Base-by-base conservation (phyloP, 2,888 invertebrate species). In the Labia minor region DNA sequence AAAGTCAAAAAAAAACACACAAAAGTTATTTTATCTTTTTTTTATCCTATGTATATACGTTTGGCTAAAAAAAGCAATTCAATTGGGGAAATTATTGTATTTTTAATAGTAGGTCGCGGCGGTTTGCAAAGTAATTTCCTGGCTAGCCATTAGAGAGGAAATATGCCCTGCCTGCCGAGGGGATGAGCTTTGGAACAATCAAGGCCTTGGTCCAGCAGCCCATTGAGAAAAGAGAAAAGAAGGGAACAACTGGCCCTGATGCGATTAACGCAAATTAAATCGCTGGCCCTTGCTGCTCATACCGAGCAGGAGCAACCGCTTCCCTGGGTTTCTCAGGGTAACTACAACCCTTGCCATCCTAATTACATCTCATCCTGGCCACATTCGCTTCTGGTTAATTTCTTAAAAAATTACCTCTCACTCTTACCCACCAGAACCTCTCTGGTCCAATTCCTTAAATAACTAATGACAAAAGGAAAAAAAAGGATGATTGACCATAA, bases 181-280 rank as follows among this genome's bases (percentile, higher is more conserved):
- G 26, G 26, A 26, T 49, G 49, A 49, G 49, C 49, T n/a, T n/a
- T 14, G n/a, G 49, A 16, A 11, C 49, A n/a, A n/a, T 49, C n/a
- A 16, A 49, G 49, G 49, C 49, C 49, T n/a, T n/a, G 16, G 26
- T 26, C 26, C 26, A 49, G n/a, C 49, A 49, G n/a, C 49, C 49
- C 49, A 49, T n/a, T n/a, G 49, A 26, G 26, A 26, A 26, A 49
- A n/a, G 49, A 49, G 49, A 14, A 49, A 11, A 16, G 16, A 16
- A 49, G 49, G 16, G 49, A 49, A 49, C 49, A 49, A 49, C 49
- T 16, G 16, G 49, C 49, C 16, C 16, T 49, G 49, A 49, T 49
- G 49, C 14, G 49, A 49, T 49, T 49, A 49, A 49, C 49, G 49
- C 49, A 49, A 49, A 49, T 49, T 49, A 49, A 49, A 49, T 49